These are phyloP conservation scores for Mus spretus DNA, from an alignment of 2,797 vertebrate genomes.

Conservation along the genomic window DNA sequence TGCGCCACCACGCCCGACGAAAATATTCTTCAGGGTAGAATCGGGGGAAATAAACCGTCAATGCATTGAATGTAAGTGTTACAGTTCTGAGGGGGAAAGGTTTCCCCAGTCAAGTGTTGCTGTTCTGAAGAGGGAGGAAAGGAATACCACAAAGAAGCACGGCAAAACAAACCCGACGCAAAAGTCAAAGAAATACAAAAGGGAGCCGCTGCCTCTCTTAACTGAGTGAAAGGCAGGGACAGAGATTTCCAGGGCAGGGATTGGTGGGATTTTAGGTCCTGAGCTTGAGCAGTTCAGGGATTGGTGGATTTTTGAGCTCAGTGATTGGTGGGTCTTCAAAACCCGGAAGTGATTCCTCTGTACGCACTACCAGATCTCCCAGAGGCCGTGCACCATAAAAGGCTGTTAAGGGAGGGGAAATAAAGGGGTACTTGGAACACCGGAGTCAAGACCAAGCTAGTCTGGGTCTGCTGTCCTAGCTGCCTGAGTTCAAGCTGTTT, in stretches of 20 bases:
- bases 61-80: no score
- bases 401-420: background rate
- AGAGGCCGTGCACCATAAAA: background rate
- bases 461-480: background rate
- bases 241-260: background rate
- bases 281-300: background rate
- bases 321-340: background rate
- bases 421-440: background rate
- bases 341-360: background rate
- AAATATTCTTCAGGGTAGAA: background rate
- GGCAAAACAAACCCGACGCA: background rate
- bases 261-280: background rate
- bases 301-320: background rate
- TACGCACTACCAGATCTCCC: background rate
- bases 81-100: background rate
- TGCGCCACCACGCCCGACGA: no score
- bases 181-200: background rate
- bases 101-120: no score
- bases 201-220: background rate
- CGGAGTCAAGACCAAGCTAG: background rate
- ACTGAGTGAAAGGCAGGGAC: background rate
- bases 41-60: background rate
- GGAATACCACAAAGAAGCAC: background rate
- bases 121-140: background rate
- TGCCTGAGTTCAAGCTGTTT: background rate